A percentile compares a stretch with the other conserved stretches of the same genome.
phyloP scores from a whole-genome alignment of 2,113 vertebrate genomes.

The Ciconia boyciana region DNA sequence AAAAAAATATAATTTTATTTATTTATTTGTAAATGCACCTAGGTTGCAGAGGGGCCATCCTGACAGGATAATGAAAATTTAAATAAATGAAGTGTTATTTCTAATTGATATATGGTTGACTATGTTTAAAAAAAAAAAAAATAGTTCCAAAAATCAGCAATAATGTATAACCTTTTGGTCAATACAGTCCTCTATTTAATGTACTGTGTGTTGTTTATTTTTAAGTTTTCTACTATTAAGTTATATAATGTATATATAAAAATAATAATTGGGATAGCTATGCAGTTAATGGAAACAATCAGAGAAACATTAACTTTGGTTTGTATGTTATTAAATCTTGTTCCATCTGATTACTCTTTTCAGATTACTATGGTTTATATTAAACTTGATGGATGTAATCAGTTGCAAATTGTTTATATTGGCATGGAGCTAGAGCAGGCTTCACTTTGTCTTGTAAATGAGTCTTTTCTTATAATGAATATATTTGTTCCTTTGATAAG shows the following conservation, averaged over 20 bases:
- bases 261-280: conserved; percentile 1
- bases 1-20: background rate
- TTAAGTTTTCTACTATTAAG: background rate
- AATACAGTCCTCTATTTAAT: background rate
- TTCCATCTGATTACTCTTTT: conserved; percentile 35
- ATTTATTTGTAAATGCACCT: background rate
- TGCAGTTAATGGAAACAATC: conserved; percentile 26
- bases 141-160: background rate
- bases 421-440: background rate
- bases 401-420: conserved; percentile 18
- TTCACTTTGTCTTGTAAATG: conserved; percentile 19
- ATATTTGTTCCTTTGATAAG: conserved; percentile 10
- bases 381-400: conserved; percentile 46
- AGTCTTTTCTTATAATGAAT: background rate
- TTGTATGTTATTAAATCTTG: conserved; percentile 41
- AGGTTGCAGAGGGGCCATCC: background rate
- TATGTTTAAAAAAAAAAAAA: background rate
- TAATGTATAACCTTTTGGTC: background rate
- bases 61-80: background rate
- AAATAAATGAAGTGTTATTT: background rate
- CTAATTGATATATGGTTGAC: background rate
- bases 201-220: background rate
- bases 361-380: conserved; percentile 38
- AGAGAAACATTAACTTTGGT: conserved; percentile 16
- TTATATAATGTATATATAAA: conserved; percentile 9